Conservation (phyloP, 1,140 invertebrate species). For the Drosophila kepulauana region DNA sequence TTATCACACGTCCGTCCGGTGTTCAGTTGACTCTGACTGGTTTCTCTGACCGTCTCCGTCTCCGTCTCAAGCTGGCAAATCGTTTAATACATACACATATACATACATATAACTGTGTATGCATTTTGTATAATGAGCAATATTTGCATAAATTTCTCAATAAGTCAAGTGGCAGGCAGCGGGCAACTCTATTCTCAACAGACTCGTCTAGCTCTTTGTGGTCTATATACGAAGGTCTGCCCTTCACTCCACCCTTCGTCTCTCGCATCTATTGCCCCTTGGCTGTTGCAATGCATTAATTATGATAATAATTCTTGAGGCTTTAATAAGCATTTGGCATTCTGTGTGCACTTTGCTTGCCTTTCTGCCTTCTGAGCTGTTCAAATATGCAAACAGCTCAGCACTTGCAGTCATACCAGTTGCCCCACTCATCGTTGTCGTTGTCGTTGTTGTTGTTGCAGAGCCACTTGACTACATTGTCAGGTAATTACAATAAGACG, state of each 20-base stretch:
- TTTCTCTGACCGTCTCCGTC: conserved; percentile 5
- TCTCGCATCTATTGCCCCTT: conserved; percentile 1
- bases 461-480: conserved; percentile 69
- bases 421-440: conserved; percentile 17
- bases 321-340: conserved; percentile 71
- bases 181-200: conserved; percentile 15
- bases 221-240: neutral
- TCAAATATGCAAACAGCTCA: conserved; percentile 56
- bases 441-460: conserved; percentile 11
- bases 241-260: neutral
- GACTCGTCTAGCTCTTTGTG: conserved; percentile 28
- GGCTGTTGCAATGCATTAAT: conserved; percentile 62
- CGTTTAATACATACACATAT: conserved; percentile 25
- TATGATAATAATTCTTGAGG: conserved; percentile 77
- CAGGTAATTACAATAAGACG: conserved; percentile 80
- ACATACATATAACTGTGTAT: conserved; percentile 17
- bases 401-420: conserved; percentile 39
- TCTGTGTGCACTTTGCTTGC: conserved; percentile 47
- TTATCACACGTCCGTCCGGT: conserved; percentile 68
- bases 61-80: conserved; percentile 35
- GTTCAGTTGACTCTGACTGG: conserved; percentile 38
- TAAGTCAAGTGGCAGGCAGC: conserved; percentile 40
- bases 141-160: conserved; percentile 66
- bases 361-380: conserved; percentile 27
- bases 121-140: conserved; percentile 53